Evolutionary conservation across 2,797 vertebrate genomes (phyloP), one percentile per base, ranked within the genome.

Genomic region (Aldrovandia affinis): DNA sequence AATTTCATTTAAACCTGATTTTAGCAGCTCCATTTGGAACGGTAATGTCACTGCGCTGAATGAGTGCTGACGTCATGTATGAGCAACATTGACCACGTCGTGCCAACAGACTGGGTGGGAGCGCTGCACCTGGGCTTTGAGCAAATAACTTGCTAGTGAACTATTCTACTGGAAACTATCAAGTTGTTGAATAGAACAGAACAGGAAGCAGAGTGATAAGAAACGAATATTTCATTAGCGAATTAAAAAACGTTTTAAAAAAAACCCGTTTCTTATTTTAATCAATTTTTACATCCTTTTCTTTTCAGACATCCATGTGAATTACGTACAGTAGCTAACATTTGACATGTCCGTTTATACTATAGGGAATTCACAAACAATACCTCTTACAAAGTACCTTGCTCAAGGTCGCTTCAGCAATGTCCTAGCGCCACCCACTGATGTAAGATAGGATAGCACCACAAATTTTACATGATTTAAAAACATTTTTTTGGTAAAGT

Each of bases 61-160:
- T 70, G 83, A 10, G 57, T 1, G 73, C 44, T 90, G 91, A 93
- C 93, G 94, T 94, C 92, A 93, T 22, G 18, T 83, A 80, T 81
- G 73, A 78, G 70, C 82, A 33, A 87, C 75, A 36, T 36, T 30
- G 83, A 63, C 20, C 83, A 44, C 44, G 59, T 80, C 55, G 55
- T 44, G 39, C 8, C 33, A 50, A 78, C 39, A 28, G 14, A 18
- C 22, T 59, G 80, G 63, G 59, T 59, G 80, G 68, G 78, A 57
- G 65, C 50, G 28, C 55, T 75, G 80, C 80, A 81, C 84, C 65
- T 84, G 78, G n/a, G 22, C 44, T 81, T 47, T 79, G 54, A 77
- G 68, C 55, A 85, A 85, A 85, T 39, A 85, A 73, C 68, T 42
- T 39, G 18, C 15, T 30, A 75, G 84, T n/a, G 20, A 25, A 47